Evolutionary conservation across 2,797 vertebrate genomes (phyloP), one percentile per base, ranked within the genome.

Genomic region (Cuniculus paca): DNA sequence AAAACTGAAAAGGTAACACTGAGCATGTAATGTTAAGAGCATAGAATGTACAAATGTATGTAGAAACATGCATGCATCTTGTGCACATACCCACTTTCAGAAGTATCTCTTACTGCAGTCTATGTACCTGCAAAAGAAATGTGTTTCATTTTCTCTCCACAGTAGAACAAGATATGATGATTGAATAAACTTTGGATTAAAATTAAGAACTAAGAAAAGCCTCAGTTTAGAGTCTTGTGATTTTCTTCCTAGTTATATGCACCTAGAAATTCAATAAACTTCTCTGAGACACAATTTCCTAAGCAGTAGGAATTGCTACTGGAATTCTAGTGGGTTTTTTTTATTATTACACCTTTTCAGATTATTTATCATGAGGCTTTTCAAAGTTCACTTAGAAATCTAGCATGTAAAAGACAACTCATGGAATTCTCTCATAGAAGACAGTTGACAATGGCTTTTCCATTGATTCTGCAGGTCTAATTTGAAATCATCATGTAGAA

Each of bases 401-500:
- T 56, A 56, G 11, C 78, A 74, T 31, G 10, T 39, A 81, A 81
- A 82, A 61, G 20, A 81, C 26, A 72, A 72, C 83, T 54, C 1
- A 2, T 50, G 50, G 39, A 75, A 94, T 45, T 96, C 36, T 90
- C 56, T 74, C 58, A 81, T 77, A 79, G 31, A 95, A 31, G 8
- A 85, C 20, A 75, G 4, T 61, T 91, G 50, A 28, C 28, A 75
- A 87, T 63, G 36, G 10, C 4, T 60, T 8, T 19, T 88, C 16
- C 72, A 10, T 79, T 52, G 50, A 28, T 9, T 88, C 36, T 65
- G 28, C 8, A 54, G 81, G 39, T 61, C 52, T 20, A 70, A 11
- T 91, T 91, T 85, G 82, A 77, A 84, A 88, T 75, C 28, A 88
- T 36, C 80, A 48, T 20, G 4, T 50, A 90, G 58, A 58, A 78